Base-by-base conservation (phyloP, 2,113 vertebrate species). In the Lathamus discolor region DNA sequence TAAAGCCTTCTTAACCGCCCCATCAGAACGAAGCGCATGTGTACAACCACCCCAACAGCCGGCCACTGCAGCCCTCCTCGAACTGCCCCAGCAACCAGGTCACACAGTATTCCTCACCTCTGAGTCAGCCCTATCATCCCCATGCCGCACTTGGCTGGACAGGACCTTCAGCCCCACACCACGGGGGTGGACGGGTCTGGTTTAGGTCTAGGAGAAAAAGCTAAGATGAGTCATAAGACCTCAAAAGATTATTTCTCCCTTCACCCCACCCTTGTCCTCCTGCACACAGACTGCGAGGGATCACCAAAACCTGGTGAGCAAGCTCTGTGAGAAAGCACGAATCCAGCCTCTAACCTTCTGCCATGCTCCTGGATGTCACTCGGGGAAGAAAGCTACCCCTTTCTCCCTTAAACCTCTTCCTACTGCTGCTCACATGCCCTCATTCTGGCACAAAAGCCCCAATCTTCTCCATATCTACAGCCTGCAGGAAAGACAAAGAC, bases 71-170 rank as follows among this genome's bases (percentile, higher is more conserved):
- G 62, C 18, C 44, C 2, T 2, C 46, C 63, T 18, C 6, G 2
- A 52, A 22, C 86, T 25, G 49, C 55, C 70, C 78, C 48, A 8
- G 63, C 9, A 72, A 55, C 74, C 63, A 54, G 88, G 83, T 54
- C 90, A 63, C 29, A 2, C 63, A 3, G 12, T 12, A 8, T 8
- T 74, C 87, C 75, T 90, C 51, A 33, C 54, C 63, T 7, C 86
- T 59, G 84, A 73, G 70, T 74, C 74, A 92, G 77, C 63, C 91
- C 78, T 15, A 22, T 3, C 31, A 22, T 4, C 0, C 0, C 4
- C 55, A n/a, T 0, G 0, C 41, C 12, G 33, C 27, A 5, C 33
- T 48, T 0, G 6, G 49, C 80, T 2, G 3, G 6, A 2, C 74
- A 17, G 37, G 79, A 68, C 78, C 66, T 70, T 33, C 63, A 29